Evolutionary conservation across 2,888 invertebrate species (phyloP), one percentile per base, ranked within the genome.

Genomic region (Ennomos erosarius): DNA sequence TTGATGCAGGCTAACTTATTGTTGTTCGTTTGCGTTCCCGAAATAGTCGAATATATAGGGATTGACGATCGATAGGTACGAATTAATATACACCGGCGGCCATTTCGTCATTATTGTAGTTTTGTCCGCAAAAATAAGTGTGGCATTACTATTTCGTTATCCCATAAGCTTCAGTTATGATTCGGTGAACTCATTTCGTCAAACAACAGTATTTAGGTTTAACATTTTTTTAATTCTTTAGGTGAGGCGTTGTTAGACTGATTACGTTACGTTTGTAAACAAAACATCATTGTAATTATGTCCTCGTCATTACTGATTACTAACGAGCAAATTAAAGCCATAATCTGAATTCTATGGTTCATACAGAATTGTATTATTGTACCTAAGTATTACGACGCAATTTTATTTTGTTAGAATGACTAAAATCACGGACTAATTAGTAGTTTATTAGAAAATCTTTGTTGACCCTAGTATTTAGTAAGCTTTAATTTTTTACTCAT

Each of bases 401-500:
- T 38, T 48, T 12, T 9, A 38, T 48, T 9, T 9, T 26, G 26
- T 26, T n/a, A 9, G 38, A 9, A 39, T 8, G 11, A 34, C 11
- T 39, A 47, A 44, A 37, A n/a, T 26, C 48, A 40, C 37, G 42
- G 42, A 8, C 50, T 50, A 42, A 50, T 42, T 26, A 26, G 6
- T 26, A 26, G 5, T 26, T 26, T 5, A 6, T 26, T 1, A 16
- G 16, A 16, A 16, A 16, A 3, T 16, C 16, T 16, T 16, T 16
- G 16, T 16, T 16, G 16, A 16, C 1, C 16, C 16, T 2, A 16
- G 16, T 16, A 16, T 16, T 16, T 52, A 11, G 38, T 55, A 55
- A 57, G 57, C 55, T 63, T 44, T 57, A 56, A 56, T 61, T 47
- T 60, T 65, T 11, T 52, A 43, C 26, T 11, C 34, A 33, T 45